phyloP scores from a whole-genome alignment of 2,113 vertebrate species.

The Baryphthengus martii region DNA sequence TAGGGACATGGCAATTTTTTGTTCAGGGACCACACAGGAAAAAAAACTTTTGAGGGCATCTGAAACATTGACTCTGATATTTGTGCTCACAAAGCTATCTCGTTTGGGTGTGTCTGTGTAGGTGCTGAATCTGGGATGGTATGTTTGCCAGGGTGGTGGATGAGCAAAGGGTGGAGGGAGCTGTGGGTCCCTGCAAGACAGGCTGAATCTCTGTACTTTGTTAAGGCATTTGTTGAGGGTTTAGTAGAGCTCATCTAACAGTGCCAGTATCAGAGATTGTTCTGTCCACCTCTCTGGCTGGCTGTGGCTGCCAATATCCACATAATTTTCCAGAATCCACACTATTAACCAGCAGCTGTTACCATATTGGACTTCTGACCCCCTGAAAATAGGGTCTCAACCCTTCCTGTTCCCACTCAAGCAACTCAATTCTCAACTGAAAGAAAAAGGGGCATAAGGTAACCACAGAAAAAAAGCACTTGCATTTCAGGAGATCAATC shows the following conservation, averaged over 20 bases:
- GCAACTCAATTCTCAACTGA: background rate
- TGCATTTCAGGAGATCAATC: constrained; percentile 48
- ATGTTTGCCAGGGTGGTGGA: background rate
- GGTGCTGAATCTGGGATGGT: background rate
- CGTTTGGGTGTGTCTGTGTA: background rate
- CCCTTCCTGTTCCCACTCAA: background rate
- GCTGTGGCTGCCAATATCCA: background rate
- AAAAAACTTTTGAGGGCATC: background rate
- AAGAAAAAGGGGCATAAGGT: background rate
- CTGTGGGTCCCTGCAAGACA: background rate
- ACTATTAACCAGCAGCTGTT: background rate
- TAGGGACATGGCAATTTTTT: background rate
- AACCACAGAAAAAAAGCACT: background rate
- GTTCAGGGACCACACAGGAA: background rate
- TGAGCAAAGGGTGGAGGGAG: background rate
- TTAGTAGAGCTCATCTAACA: background rate
- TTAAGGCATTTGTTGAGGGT: background rate
- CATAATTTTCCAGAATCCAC: background rate
- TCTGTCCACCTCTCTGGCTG: background rate
- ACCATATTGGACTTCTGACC: background rate
- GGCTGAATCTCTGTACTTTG: background rate
- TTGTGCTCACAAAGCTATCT: background rate
- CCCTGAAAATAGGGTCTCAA: background rate
- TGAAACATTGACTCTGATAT: background rate
- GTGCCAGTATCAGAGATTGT: background rate